Percentiles rank a stretch among this genome's conserved stretches.
These are phyloP conservation scores for Sebastolobus alascanus DNA, from an alignment of 2,797 vertebrate genomes.

Conservation along the genomic window DNA sequence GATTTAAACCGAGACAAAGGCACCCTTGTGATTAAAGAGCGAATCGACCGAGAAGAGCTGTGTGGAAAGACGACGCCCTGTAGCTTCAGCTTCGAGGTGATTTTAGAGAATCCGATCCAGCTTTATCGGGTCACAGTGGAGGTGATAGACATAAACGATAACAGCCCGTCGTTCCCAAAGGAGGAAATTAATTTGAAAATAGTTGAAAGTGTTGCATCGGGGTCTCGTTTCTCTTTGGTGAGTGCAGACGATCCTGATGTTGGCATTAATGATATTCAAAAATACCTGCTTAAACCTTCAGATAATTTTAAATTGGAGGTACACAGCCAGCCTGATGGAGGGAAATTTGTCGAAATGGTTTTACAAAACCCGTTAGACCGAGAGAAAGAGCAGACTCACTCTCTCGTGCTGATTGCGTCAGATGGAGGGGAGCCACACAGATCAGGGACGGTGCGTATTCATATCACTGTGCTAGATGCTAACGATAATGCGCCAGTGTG, in stretches of 20 bases:
- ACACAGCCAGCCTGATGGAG: constrained; percentile 37
- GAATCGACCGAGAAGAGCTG: constrained; percentile 80
- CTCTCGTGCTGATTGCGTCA: constrained; percentile 79
- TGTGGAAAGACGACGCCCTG: constrained; percentile 80
- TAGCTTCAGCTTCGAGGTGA: constrained; percentile 80
- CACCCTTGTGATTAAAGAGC: constrained; percentile 74
- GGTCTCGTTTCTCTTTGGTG: constrained; percentile 46
- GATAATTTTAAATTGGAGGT: constrained; percentile 74
- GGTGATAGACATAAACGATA: constrained; percentile 81
- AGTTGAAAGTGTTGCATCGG: constrained; percentile 40
- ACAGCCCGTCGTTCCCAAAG: constrained; percentile 72
- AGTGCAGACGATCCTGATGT: constrained; percentile 74
- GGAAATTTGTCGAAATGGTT: constrained; percentile 77
- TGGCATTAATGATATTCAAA: constrained; percentile 69
- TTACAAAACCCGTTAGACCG: constrained; percentile 77
- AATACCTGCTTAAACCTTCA: constrained; percentile 59
- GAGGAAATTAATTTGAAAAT: constrained; percentile 63
- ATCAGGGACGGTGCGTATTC: constrained; percentile 79
- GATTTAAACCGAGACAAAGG: constrained; percentile 82
- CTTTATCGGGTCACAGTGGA: constrained; percentile 78
- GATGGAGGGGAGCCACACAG: constrained; percentile 86
- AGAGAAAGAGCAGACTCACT: constrained; percentile 69
- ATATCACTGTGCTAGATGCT: constrained; percentile 82
- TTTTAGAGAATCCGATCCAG: constrained; percentile 82
- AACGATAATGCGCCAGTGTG: constrained; percentile 89